Evolutionary conservation across 2,113 vertebrate species (phyloP), one percentile per base, ranked within the genome.

Genomic region (Myotis brandtii): DNA sequence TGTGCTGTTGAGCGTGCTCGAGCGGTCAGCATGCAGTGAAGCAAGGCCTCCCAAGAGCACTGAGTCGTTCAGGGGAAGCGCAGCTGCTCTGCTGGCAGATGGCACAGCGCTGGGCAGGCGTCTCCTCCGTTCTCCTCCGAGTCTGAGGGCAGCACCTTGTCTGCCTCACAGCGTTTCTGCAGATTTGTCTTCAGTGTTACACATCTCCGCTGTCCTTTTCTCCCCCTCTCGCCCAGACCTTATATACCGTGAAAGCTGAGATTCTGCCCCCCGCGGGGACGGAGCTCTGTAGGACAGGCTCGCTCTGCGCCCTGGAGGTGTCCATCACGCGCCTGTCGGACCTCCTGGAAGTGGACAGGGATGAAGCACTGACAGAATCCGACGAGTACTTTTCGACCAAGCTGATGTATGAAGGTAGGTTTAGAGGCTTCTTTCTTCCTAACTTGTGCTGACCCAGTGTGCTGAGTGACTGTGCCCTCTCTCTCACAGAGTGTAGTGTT

Each of bases 331-430:
- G 99, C 18, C 99, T 99, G 32, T 98, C 98, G 0, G 99, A 99
- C 73, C 98, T 99, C 52, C 97, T 98, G 0, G 99, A 99, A 77
- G 98, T 98, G 30, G 99, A 99, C 89, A 96, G 97, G 94, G 98
- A 99, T 25, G 99, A 99, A 82, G 99, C 99, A 20, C 98, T 99
- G 86, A 98, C 98, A 0, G 99, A 99, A 81, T 98, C 98, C 0
- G 99, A 99, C 6, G 99, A 99, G 14, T 98, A 98, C 43, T 98
- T 98, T 94, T 99, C 99, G 50, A 99, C 99, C 64, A 99, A 99
- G 97, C 99, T 99, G 9, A 99, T 99, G 99, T 99, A 99, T 96
- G 99, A 99, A 99, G 99, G 99, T 99, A 96, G 67, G 98, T 87
- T 2, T 27, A 0, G 3, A 32, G 7, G 76, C 77, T 12, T 6